A percentile compares a stretch with the other conserved stretches of the same genome.
phyloP scores from a whole-genome alignment of 2,797 vertebrate genomes.

The Chelon labrosus region DNA sequence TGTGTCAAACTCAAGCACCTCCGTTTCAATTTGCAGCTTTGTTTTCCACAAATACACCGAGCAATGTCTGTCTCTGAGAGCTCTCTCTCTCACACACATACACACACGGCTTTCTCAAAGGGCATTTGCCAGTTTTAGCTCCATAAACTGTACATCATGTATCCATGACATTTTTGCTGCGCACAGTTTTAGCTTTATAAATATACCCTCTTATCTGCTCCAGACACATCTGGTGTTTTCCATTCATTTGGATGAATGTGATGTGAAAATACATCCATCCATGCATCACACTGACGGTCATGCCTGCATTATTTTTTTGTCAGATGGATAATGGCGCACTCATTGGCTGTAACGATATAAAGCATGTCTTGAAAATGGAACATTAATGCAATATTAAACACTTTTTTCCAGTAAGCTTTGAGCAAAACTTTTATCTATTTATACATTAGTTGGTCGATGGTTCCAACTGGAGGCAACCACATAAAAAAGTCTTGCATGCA shows the following conservation, averaged over 20 bases:
- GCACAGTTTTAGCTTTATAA: not conserved
- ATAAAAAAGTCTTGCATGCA: not conserved
- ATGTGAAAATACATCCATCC: not conserved
- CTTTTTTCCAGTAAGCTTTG: not conserved
- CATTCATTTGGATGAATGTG: not conserved
- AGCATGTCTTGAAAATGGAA: no score
- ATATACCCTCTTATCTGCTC: not conserved
- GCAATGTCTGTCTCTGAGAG: not conserved
- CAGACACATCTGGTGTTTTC: not conserved
- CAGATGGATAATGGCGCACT: not conserved
- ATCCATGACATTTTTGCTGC: not conserved
- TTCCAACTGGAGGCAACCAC: not conserved
- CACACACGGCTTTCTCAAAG: not conserved
- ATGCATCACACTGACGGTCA: not conserved
- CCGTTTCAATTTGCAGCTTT: not conserved
- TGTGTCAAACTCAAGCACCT: constrained; percentile 25
- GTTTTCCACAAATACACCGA: not conserved
- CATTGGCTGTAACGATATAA: no score
- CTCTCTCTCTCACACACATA: not conserved
- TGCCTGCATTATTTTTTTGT: not conserved
- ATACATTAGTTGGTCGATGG: not conserved
- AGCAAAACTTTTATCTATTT: no score
- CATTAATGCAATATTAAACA: no score
- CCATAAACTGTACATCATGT: not conserved
- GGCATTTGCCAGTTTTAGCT: not conserved